A percentile compares a stretch with the other conserved stretches of the same genome.
These are phyloP conservation scores for Heterodera carotae DNA, from an alignment of 1,140 invertebrate species.

Conservation along the genomic window DNA sequence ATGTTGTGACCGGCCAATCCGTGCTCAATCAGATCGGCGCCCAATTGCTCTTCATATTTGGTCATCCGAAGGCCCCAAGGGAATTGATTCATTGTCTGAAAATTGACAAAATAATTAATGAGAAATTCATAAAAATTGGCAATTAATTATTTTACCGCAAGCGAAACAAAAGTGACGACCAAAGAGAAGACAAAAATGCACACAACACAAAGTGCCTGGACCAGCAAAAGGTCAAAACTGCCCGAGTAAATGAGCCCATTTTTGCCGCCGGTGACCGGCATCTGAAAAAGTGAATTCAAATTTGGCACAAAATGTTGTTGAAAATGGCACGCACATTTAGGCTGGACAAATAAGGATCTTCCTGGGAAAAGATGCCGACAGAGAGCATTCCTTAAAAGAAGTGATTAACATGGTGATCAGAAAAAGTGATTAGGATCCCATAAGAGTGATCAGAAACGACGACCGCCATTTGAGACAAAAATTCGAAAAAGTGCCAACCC, in stretches of 20 bases:
- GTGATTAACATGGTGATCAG: too few species aligned
- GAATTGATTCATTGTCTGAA: slow-evolving; percentile 75
- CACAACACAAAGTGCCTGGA: slow-evolving; percentile 41
- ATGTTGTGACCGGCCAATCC: slow-evolving; percentile 69
- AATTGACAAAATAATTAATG: not conserved
- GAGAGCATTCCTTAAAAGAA: slow-evolving; percentile 52
- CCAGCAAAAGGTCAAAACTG: slow-evolving; percentile 29
- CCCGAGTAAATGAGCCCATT: slow-evolving; percentile 53
- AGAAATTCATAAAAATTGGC: slow-evolving; percentile 4
- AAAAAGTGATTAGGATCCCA: not conserved
- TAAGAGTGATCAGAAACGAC: not conserved
- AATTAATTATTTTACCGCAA: slow-evolving; percentile 33
- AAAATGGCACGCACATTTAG: not conserved
- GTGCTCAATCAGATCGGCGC: slow-evolving; percentile 84
- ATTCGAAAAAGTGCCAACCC: slow-evolving; percentile 45
- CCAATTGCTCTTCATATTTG: slow-evolving; percentile 79
- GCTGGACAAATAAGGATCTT: slow-evolving; percentile 40
- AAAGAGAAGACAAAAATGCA: slow-evolving; percentile 37
- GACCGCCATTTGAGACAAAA: too few species aligned
- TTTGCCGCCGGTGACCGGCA: slow-evolving; percentile 34
- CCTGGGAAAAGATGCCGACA: slow-evolving; percentile 65
- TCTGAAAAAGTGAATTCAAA: slow-evolving; percentile 2
- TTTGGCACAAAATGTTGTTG: slow-evolving; percentile 10
- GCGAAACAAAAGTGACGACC: slow-evolving; percentile 42
- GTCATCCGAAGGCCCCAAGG: slow-evolving; percentile 79